These are phyloP conservation scores for Hylaeus anthracinus DNA, from an alignment of 1,140 invertebrate genomes.

Conservation along the genomic window DNA sequence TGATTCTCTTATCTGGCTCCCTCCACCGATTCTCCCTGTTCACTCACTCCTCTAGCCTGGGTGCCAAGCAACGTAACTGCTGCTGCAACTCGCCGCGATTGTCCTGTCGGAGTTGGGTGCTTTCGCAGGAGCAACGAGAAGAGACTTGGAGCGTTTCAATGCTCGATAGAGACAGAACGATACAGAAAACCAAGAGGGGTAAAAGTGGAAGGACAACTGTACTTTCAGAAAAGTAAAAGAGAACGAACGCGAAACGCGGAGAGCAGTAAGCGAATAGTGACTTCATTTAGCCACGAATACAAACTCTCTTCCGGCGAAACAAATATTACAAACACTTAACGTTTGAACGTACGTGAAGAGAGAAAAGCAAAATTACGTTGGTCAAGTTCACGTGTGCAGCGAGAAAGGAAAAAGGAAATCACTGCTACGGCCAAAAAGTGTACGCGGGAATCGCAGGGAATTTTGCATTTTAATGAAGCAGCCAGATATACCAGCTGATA, in stretches of 20 bases:
- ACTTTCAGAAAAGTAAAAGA: slow-evolving; percentile 4
- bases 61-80: slow-evolving; percentile 45
- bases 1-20: slow-evolving; percentile 70
- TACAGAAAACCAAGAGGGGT: background rate
- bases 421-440: background rate
- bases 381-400: no score
- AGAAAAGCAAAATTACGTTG: background rate
- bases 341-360: slow-evolving; percentile 12
- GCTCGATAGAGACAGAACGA: slow-evolving; percentile 12
- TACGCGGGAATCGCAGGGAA: slow-evolving; percentile 38
- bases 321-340: slow-evolving; percentile 48
- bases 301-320: slow-evolving; percentile 30
- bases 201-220: slow-evolving; percentile 1
- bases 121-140: slow-evolving; percentile 5
- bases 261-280: slow-evolving; percentile 17
- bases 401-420: slow-evolving; percentile 23
- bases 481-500: slow-evolving; percentile 45
- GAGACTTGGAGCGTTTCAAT: background rate
- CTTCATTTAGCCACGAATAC: slow-evolving; percentile 50
- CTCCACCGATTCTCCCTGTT: slow-evolving; percentile 28
- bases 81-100: slow-evolving; percentile 35
- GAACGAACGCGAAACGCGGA: slow-evolving; percentile 34
- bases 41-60: slow-evolving; percentile 29
- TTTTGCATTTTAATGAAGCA: slow-evolving; percentile 56
- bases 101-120: background rate